Percentiles rank a stretch among this genome's conserved stretches.
Conservation (phyloP, 1,140 invertebrate genomes). For the Gryon sp. region DNA sequence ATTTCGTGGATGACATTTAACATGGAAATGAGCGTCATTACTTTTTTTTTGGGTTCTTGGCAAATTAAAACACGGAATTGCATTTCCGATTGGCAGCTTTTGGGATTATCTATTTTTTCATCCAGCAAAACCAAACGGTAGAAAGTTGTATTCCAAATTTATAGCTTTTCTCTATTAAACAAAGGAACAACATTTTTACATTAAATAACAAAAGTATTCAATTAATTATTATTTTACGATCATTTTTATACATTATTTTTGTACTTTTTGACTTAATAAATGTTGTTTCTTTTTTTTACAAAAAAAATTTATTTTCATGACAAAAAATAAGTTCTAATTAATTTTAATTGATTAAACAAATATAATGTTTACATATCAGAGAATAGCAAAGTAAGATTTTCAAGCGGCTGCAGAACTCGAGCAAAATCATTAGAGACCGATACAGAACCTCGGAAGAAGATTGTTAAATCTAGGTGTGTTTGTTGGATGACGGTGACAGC, state of each 20-base stretch:
- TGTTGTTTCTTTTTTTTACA: slow-evolving; percentile 29
- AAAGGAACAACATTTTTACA: slow-evolving; percentile 45
- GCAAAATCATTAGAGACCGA: slow-evolving; percentile 70
- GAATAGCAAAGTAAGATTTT: slow-evolving; percentile 67
- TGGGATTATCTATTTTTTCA: slow-evolving; percentile 66
- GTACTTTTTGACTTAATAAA: background rate
- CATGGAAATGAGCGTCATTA: too few species aligned
- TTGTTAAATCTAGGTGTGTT: slow-evolving; percentile 69
- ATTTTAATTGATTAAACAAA: slow-evolving; percentile 64
- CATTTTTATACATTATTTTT: background rate
- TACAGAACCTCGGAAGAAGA: slow-evolving; percentile 70
- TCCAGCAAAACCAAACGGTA: too few species aligned
- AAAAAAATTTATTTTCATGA: too few species aligned
- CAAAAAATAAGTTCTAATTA: too few species aligned
- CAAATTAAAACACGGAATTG: too few species aligned
- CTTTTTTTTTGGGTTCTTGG: too few species aligned
- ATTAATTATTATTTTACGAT: too few species aligned
- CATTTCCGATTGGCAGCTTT: slow-evolving; percentile 65
- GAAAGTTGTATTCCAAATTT: too few species aligned
- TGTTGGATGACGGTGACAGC: slow-evolving; percentile 73
- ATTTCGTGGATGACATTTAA: too few species aligned
- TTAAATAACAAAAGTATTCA: background rate
- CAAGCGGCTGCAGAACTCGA: slow-evolving; percentile 68
- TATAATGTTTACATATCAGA: slow-evolving; percentile 74
- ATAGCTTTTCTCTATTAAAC: slow-evolving; percentile 37